Base-by-base conservation (phyloP, 2,888 invertebrate species). In the Lepetodrilus schrolli region DNA sequence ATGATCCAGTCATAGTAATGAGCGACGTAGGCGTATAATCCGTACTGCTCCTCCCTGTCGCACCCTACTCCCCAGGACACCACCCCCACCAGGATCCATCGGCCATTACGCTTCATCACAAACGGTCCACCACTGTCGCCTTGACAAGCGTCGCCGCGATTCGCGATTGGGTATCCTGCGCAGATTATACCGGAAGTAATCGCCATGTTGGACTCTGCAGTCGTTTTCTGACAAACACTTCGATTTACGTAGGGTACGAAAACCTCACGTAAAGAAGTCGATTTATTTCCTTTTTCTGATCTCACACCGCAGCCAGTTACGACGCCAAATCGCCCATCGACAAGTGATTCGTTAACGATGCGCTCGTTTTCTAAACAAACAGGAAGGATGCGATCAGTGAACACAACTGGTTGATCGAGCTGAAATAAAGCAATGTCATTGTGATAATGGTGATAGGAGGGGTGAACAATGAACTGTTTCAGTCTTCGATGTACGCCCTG, bases 11-110 rank as follows among this genome's bases (percentile, higher is more conserved):
- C 73, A 30, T 79, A 82, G 73, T 80, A 83, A 26, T 74, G 70
- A 1, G 78, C 77, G 1, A 81, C 78, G 49, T 82, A 72, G 43
- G 83, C 82, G 74, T 83, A 83, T 69, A 80, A 82, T 7, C 83
- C 83, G 48, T 81, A 82, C 26, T 81, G 80, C 21, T 77, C 74
- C 17, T 73, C 76, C 21, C 81, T 49, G 51, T 82, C 83, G 49
- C 83, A 83, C 3, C 81, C 82, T 17, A 81, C 80, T 1, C 80
- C 82, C 82, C 81, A 83, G 8, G 81, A 84, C 47, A 79, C 84
- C 7, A 83, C 76, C n/a, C 82, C 83, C 1, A 79, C 82, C 20
- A 74, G 74, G 1, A 80, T 70, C 74, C 77, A 81, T 0, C 80
- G 78, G 1, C 78, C 78, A 21, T 58, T 75, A 23, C 76, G 72